Evolutionary conservation across 2,888 invertebrate genomes (phyloP), one percentile per base, ranked within the genome.

Genomic region (Apamea monoglypha): DNA sequence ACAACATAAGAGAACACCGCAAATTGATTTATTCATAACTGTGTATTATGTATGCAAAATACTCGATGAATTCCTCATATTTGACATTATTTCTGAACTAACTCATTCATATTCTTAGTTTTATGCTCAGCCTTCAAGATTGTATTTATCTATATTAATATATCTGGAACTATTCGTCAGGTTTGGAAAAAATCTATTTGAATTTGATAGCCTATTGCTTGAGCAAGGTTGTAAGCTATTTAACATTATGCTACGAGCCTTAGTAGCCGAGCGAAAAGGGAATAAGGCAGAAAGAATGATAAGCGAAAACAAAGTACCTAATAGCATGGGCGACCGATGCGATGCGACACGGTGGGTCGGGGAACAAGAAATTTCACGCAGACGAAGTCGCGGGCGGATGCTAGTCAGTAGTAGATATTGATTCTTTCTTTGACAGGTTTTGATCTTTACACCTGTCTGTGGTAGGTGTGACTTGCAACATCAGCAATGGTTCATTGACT

Each of bases 1-100:
- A 21, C 84, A 84, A 36, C 83, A 21, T 40, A 14, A 83, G 77
- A 85, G 75, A 86, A 83, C 29, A 71, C 83, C 84, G 86, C 83
- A 78, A 86, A 84, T 86, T 84, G 86, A 84, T 84, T 86, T 78
- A 86, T 84, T 82, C 69, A 67, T 76, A 76, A 78, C 75, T 75
- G 73, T 69, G 56, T 40, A 72, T 72, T 29, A 77, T 66, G 4
- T 67, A 84, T 82, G 83, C 70, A 76, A 86, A 82, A 64, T 68
- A 71, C 18, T 36, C 40, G 7, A 76, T 74, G 63, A 29, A 74
- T 76, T 70, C 50, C 44, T 74, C 59, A 68, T 76, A 69, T 73
- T 76, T 63, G 47, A 64, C 47, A 73, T 40, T 53, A 56, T 77
- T 71, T 76, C 56, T 74, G 8, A 32, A 47, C 61, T 74, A 61